These are phyloP conservation scores for Ceratotherium simum DNA, from an alignment of 2,113 vertebrate genomes.

Conservation along the genomic window DNA sequence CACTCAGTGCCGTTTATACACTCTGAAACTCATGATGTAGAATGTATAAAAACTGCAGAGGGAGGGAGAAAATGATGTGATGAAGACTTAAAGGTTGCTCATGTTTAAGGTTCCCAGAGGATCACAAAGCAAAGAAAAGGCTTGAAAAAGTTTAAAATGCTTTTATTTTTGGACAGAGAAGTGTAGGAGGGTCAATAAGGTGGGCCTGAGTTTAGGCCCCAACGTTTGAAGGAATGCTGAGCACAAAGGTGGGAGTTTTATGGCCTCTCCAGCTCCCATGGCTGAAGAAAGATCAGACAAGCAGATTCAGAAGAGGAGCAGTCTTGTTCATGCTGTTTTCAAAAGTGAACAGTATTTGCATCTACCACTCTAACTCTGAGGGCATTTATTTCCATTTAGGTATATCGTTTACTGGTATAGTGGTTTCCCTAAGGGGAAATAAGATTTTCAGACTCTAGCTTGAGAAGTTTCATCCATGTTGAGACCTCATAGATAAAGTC, in stretches of 20 bases:
- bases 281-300: neutral
- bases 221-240: neutral
- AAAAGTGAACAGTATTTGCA: neutral
- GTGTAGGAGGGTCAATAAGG: rapidly evolving
- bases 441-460: neutral
- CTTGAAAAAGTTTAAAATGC: neutral
- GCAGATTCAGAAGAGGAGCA: neutral
- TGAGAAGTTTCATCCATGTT: neutral
- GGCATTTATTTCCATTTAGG: neutral
- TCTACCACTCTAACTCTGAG: neutral
- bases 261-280: neutral
- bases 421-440: neutral
- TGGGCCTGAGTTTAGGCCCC: neutral
- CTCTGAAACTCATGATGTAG: neutral
- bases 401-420: neutral
- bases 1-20: neutral
- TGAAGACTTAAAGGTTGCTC: neutral
- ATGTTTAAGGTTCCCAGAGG: neutral
- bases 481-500: neutral
- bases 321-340: neutral
- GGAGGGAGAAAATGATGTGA: neutral
- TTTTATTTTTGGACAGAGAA: neutral
- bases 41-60: neutral
- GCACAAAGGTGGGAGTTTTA: neutral
- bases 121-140: neutral